phyloP scores from a whole-genome alignment of 2,113 vertebrate genomes.

The Halichoeres trimaculatus region DNA sequence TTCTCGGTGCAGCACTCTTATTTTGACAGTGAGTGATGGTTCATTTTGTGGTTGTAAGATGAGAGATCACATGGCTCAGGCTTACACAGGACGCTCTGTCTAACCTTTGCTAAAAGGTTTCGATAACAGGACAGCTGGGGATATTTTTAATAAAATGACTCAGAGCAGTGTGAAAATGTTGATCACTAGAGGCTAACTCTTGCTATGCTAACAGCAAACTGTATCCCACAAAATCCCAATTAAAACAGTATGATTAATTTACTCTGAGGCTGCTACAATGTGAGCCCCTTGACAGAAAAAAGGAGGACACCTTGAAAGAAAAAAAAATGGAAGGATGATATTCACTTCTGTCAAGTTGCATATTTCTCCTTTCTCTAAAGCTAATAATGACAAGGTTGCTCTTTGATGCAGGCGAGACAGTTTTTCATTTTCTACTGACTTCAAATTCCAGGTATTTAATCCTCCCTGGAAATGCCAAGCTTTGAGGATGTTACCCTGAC shows the following conservation, averaged over 20 bases:
- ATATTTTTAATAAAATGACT: constrained; percentile 46
- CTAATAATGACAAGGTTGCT: constrained; percentile 75
- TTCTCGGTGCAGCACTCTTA: neutral
- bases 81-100: constrained; percentile 23
- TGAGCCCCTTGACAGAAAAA: constrained; percentile 55
- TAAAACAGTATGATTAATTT: constrained; percentile 50
- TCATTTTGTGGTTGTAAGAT: constrained; percentile 24
- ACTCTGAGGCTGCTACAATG: constrained; percentile 36
- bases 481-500: constrained; percentile 75
- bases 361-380: constrained; percentile 58
- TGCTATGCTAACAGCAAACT: constrained; percentile 21
- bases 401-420: constrained; percentile 73
- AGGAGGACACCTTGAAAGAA: constrained; percentile 68
- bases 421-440: constrained; percentile 76
- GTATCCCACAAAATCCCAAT: constrained; percentile 59
- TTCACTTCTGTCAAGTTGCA: constrained; percentile 68
- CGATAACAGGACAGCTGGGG: constrained; percentile 10
- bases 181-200: constrained; percentile 29
- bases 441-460: constrained; percentile 77
- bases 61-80: constrained; percentile 16
- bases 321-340: constrained; percentile 62
- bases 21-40: constrained; percentile 29
- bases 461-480: constrained; percentile 76
- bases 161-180: constrained; percentile 41
- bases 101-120: constrained; percentile 31